Percentiles rank a stretch among this genome's conserved stretches.
phyloP scores from a whole-genome alignment of 1,140 invertebrate species.

The Drosophila willistoni region DNA sequence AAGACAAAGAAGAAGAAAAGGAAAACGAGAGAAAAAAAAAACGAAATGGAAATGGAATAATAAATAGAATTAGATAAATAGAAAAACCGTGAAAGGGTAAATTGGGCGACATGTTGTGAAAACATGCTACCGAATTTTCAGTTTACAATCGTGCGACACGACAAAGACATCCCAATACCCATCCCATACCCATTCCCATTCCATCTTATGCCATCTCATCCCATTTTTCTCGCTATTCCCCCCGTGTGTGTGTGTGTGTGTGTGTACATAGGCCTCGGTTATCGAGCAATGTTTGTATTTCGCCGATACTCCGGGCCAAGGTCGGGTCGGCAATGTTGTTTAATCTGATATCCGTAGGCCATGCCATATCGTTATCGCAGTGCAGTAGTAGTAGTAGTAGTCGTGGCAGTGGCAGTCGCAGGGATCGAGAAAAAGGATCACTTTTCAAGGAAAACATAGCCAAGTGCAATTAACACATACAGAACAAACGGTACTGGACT shows the following conservation, averaged over 20 bases:
- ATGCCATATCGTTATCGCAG: slow-evolving; percentile 58
- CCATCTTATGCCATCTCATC: not conserved
- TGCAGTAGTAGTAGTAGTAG: slow-evolving; percentile 29
- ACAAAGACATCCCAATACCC: slow-evolving; percentile 18
- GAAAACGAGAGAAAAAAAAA: not conserved
- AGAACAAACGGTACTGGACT: slow-evolving; percentile 42
- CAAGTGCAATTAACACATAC: slow-evolving; percentile 79
- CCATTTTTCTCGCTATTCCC: too few species aligned
- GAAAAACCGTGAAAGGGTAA: slow-evolving; percentile 74
- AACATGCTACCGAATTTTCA: slow-evolving; percentile 77
- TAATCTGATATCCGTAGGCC: slow-evolving; percentile 57
- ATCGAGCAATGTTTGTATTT: slow-evolving; percentile 7
- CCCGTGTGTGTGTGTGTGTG: slow-evolving; percentile 40
- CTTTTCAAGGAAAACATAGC: slow-evolving; percentile 76
- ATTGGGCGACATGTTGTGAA: slow-evolving; percentile 79
- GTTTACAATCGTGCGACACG: slow-evolving; percentile 73
- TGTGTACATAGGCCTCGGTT: slow-evolving; percentile 17
- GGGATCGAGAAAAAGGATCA: slow-evolving; percentile 60
- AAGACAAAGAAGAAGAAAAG: not conserved
- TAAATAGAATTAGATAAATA: slow-evolving; percentile 44
- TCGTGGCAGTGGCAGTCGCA: too few species aligned
- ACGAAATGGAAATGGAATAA: slow-evolving; percentile 27
- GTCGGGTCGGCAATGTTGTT: slow-evolving; percentile 64
- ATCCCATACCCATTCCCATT: too few species aligned
- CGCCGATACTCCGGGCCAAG: slow-evolving; percentile 35